These are phyloP conservation scores for Liparis tanakae DNA, from an alignment of 2,797 vertebrate species.

Conservation along the genomic window DNA sequence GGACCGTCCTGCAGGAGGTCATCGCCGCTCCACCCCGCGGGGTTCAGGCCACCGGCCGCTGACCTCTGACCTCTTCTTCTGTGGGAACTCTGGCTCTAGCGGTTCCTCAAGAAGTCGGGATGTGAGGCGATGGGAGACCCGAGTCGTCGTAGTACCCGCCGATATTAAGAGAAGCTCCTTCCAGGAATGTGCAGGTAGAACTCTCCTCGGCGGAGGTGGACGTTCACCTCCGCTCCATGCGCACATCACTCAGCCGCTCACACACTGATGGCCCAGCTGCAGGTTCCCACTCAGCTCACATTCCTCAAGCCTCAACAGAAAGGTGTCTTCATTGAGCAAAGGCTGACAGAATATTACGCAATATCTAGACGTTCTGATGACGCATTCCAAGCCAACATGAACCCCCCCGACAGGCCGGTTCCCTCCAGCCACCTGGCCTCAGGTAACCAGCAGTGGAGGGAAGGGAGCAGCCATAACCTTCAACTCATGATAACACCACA, in stretches of 20 bases:
- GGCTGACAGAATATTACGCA: background rate
- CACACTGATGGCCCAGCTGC: background rate
- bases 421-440: slow-evolving; percentile 18
- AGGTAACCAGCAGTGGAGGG: slow-evolving; percentile 16
- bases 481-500: slow-evolving; percentile 26
- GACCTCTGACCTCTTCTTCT: too few species aligned
- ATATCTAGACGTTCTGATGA: background rate
- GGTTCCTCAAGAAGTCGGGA: too few species aligned
- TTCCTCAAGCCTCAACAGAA: slow-evolving; percentile 4
- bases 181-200: background rate
- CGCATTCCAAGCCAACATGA: slow-evolving; percentile 5
- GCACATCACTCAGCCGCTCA: background rate
- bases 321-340: background rate
- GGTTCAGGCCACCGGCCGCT: too few species aligned
- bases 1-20: too few species aligned
- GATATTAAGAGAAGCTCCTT: background rate
- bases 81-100: too few species aligned
- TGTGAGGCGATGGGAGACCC: background rate
- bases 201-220: background rate
- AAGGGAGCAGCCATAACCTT: slow-evolving; percentile 21
- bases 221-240: background rate
- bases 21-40: too few species aligned
- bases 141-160: background rate
- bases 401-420: slow-evolving; percentile 19
- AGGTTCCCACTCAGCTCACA: slow-evolving; percentile 17